Evolutionary conservation across 2,797 vertebrate species (phyloP).

Genomic region (Pachyuromys duprasi): DNA sequence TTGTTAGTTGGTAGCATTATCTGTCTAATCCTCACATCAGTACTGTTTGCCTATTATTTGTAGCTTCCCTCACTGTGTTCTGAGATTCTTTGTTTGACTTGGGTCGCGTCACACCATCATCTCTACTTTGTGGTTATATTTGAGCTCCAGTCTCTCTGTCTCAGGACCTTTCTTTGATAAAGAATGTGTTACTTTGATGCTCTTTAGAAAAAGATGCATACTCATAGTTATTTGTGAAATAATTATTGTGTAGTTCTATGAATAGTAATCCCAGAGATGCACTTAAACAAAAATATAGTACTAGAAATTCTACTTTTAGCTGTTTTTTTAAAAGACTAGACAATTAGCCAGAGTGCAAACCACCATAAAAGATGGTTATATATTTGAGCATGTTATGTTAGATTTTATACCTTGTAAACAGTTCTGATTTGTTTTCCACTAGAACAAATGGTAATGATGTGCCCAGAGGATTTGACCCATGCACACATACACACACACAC

Average conservation of each 20-base stretch:
- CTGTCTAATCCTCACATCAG: not conserved
- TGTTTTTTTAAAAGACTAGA: conserved; percentile 36
- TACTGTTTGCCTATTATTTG: conserved; percentile 58
- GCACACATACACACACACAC: not conserved
- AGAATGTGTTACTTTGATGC: conserved; percentile 59
- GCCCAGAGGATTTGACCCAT: not conserved
- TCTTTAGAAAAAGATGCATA: conserved; percentile 40
- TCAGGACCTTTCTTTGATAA: conserved; percentile 40
- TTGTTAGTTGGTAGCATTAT: conserved; percentile 30
- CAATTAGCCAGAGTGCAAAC: conserved; percentile 27
- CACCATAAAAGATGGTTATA: not conserved
- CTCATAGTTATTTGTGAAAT: conserved; percentile 61
- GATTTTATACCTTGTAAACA: not conserved
- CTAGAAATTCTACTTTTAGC: conserved; percentile 31
- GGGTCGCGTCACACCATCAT: conserved; percentile 39
- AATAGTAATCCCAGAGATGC: not conserved
- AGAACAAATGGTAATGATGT: conserved; percentile 21
- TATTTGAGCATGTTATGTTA: conserved; percentile 37
- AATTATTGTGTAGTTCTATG: conserved; percentile 24
- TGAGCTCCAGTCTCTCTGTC: conserved; percentile 59
- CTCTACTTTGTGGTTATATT: conserved; percentile 55
- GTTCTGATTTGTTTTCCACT: not conserved
- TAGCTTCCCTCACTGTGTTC: not conserved
- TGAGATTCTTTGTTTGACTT: conserved; percentile 55
- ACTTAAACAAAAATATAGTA: conserved; percentile 31